Conservation (phyloP, 1,140 invertebrate species). For the Rhagoletis pomonella region DNA sequence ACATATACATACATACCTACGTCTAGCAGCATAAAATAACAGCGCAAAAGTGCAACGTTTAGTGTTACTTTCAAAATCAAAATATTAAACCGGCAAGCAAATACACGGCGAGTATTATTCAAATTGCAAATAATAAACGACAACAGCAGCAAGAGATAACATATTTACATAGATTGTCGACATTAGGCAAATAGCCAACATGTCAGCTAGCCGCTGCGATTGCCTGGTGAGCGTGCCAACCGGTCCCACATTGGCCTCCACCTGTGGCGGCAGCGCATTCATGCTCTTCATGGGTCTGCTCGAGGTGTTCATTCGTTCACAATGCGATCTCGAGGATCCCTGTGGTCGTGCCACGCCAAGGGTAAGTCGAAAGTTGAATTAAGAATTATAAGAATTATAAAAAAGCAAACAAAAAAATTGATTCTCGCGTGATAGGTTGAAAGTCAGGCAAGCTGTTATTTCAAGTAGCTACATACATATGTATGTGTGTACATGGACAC, state of each 20-base stretch:
- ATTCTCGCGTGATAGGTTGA: background rate
- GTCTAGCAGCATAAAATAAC: background rate
- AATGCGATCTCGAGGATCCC: slow-evolving; percentile 89
- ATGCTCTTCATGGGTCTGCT: slow-evolving; percentile 92
- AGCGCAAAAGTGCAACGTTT: background rate
- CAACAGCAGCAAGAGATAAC: background rate
- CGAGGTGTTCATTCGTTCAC: slow-evolving; percentile 87
- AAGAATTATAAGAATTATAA: background rate
- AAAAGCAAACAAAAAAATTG: slow-evolving; percentile 21
- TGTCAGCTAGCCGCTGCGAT: slow-evolving; percentile 76
- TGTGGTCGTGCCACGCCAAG: slow-evolving; percentile 80
- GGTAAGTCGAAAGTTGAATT: slow-evolving; percentile 60
- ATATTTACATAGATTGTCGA: background rate
- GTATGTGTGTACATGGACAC: too few species aligned
- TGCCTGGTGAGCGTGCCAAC: slow-evolving; percentile 83
- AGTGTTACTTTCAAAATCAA: slow-evolving; percentile 17
- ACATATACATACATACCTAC: too few species aligned
- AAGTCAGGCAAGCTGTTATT: background rate
- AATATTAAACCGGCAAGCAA: background rate
- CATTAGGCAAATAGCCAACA: slow-evolving; percentile 1
- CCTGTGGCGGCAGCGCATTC: slow-evolving; percentile 86
- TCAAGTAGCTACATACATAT: too few species aligned
- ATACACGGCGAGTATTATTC: background rate
- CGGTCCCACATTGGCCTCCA: slow-evolving; percentile 85
- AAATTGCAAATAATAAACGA: background rate